Evolutionary conservation across 2,113 vertebrate genomes (phyloP), one percentile per base, ranked within the genome.

Genomic region (Dendropsophus ebraccatus): DNA sequence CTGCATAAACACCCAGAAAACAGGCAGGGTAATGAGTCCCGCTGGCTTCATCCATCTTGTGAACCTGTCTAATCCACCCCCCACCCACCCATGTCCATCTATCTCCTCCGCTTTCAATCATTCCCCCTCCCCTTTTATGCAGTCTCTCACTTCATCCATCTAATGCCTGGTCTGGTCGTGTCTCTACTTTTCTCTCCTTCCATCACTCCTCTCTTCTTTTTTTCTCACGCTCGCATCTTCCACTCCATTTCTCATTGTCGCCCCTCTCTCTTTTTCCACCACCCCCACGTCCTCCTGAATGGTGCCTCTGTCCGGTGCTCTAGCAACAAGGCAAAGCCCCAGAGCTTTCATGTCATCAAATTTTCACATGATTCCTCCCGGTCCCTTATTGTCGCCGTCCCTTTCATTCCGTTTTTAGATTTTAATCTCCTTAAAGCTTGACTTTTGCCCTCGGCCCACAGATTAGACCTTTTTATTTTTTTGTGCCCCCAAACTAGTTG

Each of bases 1-100:
- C 77, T 81, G 84, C 76, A 86, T 86, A 86, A 80, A 87, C 75
- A 60, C 84, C 84, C 84, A 86, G 77, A 86, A 86, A 79, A 86
- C 76, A 86, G 76, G 49, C 75, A 41, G 76, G 84, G 65, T 86
- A 70, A 86, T 86, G 84, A 86, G 16, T 86, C 84, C 76, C 32
- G 65, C 84, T 56, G 76, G 62, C 76, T 79, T 45, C 84, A 86
- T 86, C 50, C 84, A 86, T 86, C 84, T 86, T 86, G 65, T 35
- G 45, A 86, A 80, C 28, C 76, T 80, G 76, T 86, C 84, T 80
- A 80, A 70, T 70, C 76, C 76, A 80, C 65, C 84, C 30, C 52
- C 28, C 84, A 77, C 62, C 49, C 62, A 58, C 35, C 67, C 76
- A 70, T 80, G 75, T 86, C 75, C 84, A 86, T 86, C 76, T 80